Base-by-base conservation (phyloP, 2,113 vertebrate genomes). In the Phasianus colchicus region DNA sequence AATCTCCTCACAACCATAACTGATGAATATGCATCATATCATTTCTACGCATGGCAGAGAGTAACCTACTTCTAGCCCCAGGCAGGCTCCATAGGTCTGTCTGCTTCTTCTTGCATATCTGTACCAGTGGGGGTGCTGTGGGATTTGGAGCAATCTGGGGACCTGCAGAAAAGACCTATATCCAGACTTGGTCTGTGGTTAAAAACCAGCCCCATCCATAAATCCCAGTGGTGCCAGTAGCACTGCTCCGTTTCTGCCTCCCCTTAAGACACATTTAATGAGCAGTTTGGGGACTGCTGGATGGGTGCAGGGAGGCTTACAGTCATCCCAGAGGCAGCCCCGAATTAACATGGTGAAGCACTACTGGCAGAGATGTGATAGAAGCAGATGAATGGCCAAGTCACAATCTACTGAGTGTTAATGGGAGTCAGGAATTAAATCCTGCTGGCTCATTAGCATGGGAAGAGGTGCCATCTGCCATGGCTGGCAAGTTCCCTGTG, bases 11-110 rank as follows among this genome's bases (percentile, higher is more conserved):
- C 89, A 95, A 88, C 91, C 0, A 3, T 95, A 85, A 80, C 91
- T 93, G 84, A 95, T 96, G 91, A 96, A 96, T 96, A 96, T 95
- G 91, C 79, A 96, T 96, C 76, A 77, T 55, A 73, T 91, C 4
- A 80, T 96, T 91, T 95, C 79, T 91, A 92, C 95, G 82, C 72
- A 2, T 5, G 16, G 85, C 25, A 13, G 79, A 96, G 83, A 91
- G 69, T 70, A 96, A 96, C 94, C 95, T 93, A 96, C 55, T 96
- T 96, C 91, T 93, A 83, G 74, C 89, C 92, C 76, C 17, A 32
- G 42, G 69, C 78, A 86, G 82, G 55, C 78, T 89, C 4, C 2
- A 47, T 72, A 84, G 71, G 67, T 87, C 84, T 96, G 89, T 32
- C 75, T 90, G 87, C 43, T 10, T 72, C 40, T 70, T 73, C 7